Evolutionary conservation across 2,888 invertebrate genomes (phyloP).

Genomic region (Zaprionus lineosus): DNA sequence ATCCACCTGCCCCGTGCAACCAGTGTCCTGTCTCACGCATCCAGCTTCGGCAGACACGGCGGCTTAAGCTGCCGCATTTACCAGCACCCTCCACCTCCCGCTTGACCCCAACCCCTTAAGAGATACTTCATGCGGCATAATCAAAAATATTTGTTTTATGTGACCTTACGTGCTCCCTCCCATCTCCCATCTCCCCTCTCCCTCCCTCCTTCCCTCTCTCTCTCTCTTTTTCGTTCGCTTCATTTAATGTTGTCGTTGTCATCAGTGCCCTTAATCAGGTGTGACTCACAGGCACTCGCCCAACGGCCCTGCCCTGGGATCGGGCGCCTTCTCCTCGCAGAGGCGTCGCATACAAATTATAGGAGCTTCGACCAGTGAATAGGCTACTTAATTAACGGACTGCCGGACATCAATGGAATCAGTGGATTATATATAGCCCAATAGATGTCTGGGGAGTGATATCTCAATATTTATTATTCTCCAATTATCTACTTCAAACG

Average conservation of each 20-base stretch:
- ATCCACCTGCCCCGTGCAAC: background rate
- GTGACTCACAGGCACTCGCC: conserved; percentile 18
- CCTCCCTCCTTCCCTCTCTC: background rate
- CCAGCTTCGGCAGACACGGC: background rate
- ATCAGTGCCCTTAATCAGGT: conserved; percentile 20
- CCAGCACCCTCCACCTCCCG: background rate
- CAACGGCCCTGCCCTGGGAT: background rate
- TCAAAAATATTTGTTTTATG: conserved; percentile 69
- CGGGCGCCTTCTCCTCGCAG: too few relatives aligned
- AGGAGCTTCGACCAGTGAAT: too few relatives aligned
- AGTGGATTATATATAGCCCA: too few relatives aligned
- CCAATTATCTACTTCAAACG: too few relatives aligned
- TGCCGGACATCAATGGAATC: too few relatives aligned
- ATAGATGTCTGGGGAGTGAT: too few relatives aligned
- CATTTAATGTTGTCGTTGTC: background rate
- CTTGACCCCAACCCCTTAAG: background rate
- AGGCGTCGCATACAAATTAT: too few relatives aligned
- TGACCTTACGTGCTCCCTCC: conserved; percentile 55
- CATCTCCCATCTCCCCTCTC: background rate
- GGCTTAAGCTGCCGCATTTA: background rate
- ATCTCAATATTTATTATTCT: too few relatives aligned
- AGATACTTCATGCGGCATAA: too few relatives aligned
- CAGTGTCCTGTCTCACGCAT: background rate
- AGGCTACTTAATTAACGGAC: too few relatives aligned
- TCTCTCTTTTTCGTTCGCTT: background rate